Evolutionary conservation across 64 coral and sea anemone species (phyloP).

Genomic region (Montipora capricornis): DNA sequence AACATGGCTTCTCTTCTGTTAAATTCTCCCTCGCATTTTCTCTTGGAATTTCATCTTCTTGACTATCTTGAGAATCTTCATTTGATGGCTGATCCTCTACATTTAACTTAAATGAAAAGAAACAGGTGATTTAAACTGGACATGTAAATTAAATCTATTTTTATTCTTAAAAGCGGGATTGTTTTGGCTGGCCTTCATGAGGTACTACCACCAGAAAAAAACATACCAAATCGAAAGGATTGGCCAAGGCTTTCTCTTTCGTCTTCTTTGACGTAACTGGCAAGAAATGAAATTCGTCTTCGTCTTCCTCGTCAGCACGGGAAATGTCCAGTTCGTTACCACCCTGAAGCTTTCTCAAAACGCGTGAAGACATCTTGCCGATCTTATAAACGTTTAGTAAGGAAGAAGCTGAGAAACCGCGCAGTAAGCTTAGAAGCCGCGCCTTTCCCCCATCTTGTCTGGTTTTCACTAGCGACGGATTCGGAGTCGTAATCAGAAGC

Average conservation of each 20-base stretch:
- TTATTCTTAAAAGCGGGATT: no score
- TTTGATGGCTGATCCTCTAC: slow-evolving; percentile 25
- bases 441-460: no score
- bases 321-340: slow-evolving; percentile 45
- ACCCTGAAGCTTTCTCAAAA: slow-evolving; percentile 79
- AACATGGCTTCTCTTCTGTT: slow-evolving; percentile 10
- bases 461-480: no score
- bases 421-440: neutral
- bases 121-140: no score
- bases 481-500: no score
- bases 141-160: no score
- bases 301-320: slow-evolving; percentile 51
- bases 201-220: neutral
- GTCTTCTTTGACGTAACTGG: slow-evolving; percentile 35
- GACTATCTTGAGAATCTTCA: slow-evolving; percentile 16
- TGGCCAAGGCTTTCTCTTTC: slow-evolving; percentile 28
- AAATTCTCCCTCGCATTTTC: neutral
- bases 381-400: no score
- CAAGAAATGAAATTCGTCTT: slow-evolving; percentile 58
- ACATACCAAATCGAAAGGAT: slow-evolving; percentile 83
- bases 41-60: slow-evolving; percentile 24
- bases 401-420: no score
- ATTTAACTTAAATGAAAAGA: slow-evolving; percentile 9
- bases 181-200: no score
- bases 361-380: slow-evolving; percentile 72